phyloP scores from a whole-genome alignment of 2,113 vertebrate genomes.

The Ariopsis seemanni region DNA sequence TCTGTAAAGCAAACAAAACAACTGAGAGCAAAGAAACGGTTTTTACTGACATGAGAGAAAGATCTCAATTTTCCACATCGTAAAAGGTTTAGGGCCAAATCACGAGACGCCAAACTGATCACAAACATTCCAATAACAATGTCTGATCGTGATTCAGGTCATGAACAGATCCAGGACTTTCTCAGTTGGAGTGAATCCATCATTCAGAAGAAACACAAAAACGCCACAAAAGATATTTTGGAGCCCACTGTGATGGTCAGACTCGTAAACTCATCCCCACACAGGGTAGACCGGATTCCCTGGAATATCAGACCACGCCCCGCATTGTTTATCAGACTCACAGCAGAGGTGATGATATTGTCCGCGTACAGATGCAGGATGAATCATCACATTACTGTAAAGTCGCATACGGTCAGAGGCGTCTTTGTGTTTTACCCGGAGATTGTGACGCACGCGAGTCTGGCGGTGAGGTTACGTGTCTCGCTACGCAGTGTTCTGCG shows the following conservation, averaged over 20 bases:
- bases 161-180: not conserved
- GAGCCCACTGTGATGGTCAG: not conserved
- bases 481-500: not conserved
- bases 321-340: not conserved
- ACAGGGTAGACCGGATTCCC: not conserved
- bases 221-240: not conserved
- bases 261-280: not conserved
- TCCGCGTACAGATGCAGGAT: not conserved
- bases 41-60: not conserved
- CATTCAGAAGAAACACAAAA: not conserved
- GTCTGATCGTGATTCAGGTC: not conserved
- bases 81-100: too few species aligned
- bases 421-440: not conserved
- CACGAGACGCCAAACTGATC: not conserved
- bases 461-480: not conserved
- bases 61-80: not conserved
- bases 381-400: not conserved
- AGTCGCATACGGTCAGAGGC: not conserved
- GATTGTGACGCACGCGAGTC: not conserved
- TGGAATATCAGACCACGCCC: not conserved
- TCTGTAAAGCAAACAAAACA: not conserved
- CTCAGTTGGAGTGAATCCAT: not conserved
- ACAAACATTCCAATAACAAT: not conserved
- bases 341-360: not conserved
- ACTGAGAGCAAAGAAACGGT: not conserved